Base-by-base conservation (phyloP, 2,797 vertebrate species). In the Geotria australis region DNA sequence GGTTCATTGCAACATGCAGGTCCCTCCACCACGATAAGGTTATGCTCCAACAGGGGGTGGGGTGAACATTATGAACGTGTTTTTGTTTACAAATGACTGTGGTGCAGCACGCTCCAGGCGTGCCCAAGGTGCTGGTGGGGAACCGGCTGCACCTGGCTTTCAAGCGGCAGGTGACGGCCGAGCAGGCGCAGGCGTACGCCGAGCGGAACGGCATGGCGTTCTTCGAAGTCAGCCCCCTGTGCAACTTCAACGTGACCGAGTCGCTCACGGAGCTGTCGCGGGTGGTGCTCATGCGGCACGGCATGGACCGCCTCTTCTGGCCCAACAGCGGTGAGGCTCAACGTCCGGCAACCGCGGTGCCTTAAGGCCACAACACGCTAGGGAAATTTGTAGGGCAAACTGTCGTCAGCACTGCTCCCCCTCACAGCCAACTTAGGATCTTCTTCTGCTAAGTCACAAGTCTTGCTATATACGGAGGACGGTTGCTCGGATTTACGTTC, bases 121-220 rank as follows among this genome's bases (percentile, higher is more conserved):
- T 98, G 5, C 91, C 91, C 5, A 77, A 85, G 62, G 95, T 98
- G 65, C 74, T 98, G 62, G 91, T 98, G 55, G 91, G 89, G 2
- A 98, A 94, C 66, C 75, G 91, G 59, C 79, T 98, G 11, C 91
- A 98, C 64, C 65, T 96, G 53, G 91, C 91, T 48, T 98, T 93
- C 70, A 98, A 95, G 69, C 70, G 91, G 13, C 86, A 93, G 71
- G 91, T 98, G 46, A 86, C 85, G 0, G 95, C 89, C 0, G 91
- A 98, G 71, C 89, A 89, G 67, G 91, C 91, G 0, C 75, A 85
- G 0, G 80, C 89, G 2, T 95, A 98, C 1, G 91, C 91, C 0
- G 91, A 98, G 68, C 94, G 89, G 70, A 96, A 93, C 65, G 81
- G 79, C 68, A 98, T 98, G 91, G 96, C 91, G 0, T 98, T 96